A percentile compares a stretch with the other conserved stretches of the same genome.
Evolutionary conservation across 2,797 vertebrate species (phyloP).

Genomic region (Hoplostethus atlanticus): DNA sequence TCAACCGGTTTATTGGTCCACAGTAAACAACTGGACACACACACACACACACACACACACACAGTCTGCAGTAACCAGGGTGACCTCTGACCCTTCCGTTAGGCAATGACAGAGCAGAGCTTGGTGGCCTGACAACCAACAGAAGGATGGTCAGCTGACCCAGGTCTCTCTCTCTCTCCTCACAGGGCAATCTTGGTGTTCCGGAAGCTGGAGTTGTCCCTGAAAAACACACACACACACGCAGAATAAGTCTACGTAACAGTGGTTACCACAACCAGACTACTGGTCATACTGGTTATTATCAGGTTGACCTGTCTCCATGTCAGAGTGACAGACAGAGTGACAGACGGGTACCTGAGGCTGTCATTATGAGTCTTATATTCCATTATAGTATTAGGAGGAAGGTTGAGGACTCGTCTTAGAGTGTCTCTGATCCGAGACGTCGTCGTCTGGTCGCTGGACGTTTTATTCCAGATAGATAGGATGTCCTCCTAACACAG

Average conservation of each 20-base stretch:
- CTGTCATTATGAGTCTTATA: conserved; percentile 85
- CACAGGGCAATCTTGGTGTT: conserved; percentile 85
- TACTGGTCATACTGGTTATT: too few species aligned
- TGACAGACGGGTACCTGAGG: conserved; percentile 68
- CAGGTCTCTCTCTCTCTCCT: conserved; percentile 17
- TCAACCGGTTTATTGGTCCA: conserved; percentile 35
- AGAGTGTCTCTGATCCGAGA: conserved; percentile 82
- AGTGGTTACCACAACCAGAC: too few species aligned
- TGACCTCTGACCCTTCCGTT: not conserved
- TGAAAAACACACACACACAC: conserved; percentile 37
- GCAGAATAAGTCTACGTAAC: too few species aligned
- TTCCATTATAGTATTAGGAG: conserved; percentile 84
- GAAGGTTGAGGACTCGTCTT: conserved; percentile 81
- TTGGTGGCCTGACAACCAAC: conserved; percentile 4
- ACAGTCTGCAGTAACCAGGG: not conserved
- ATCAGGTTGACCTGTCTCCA: too few species aligned
- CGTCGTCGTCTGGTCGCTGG: conserved; percentile 80
- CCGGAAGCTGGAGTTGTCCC: conserved; percentile 86
- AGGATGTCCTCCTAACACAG: conserved; percentile 80
- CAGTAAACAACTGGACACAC: not conserved
- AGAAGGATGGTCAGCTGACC: conserved; percentile 8
- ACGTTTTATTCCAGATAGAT: conserved; percentile 84
- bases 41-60: conserved; percentile 14
- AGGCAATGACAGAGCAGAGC: not conserved
- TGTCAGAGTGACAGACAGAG: not conserved